Base-by-base conservation (phyloP, 1,140 invertebrate species). In the Mamestra configurata region DNA sequence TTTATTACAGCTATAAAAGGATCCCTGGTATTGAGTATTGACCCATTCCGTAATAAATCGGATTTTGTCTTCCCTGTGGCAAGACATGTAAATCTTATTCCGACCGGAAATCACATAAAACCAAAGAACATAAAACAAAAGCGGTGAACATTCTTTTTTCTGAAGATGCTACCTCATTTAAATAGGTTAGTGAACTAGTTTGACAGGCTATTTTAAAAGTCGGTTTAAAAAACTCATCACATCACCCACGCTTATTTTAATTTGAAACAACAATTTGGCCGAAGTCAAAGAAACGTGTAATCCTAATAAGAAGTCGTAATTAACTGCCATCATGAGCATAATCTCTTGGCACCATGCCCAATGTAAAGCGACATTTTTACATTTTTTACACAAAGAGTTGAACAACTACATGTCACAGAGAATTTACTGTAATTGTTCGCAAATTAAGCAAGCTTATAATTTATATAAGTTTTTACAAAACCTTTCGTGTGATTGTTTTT, bases 271-370 rank as follows among this genome's bases (percentile, higher is more conserved):
- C 49, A 73, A 20, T 13, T 59, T 24, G 20, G 27, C 37, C 37
- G 13, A 53, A 53, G 70, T 72, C n/a, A 51, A 73, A 57, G 37
- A 55, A 31, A 76, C 15, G 37, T 27, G 40, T 61, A 61, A 49
- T 61, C 37, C 55, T 61, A 76, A 76, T 76, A 43, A 43, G 46
- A 68, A 31, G 27, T 31, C 59, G 72, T 78, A 79, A 80, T 76
- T 83, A 78, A 80, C 40, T 66, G 68, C 49, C 43, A 20, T 40
- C 24, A 73, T 70, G 49, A 57, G 20, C 78, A 77, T 82, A 72
- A 77, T 77, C 77, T 71, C 40, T 64, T 83, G 83, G 80, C 83
- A 79, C 43, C 27, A 49, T 40, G 80, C 83, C 80, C 43, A 22
- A 43, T 81, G 79, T 24, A 75, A 64, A 40, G 72, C 13, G 64